Percentiles rank a stretch among this genome's conserved stretches.
Conservation (phyloP, 2,113 vertebrate genomes). For the Vidua chalybeata region DNA sequence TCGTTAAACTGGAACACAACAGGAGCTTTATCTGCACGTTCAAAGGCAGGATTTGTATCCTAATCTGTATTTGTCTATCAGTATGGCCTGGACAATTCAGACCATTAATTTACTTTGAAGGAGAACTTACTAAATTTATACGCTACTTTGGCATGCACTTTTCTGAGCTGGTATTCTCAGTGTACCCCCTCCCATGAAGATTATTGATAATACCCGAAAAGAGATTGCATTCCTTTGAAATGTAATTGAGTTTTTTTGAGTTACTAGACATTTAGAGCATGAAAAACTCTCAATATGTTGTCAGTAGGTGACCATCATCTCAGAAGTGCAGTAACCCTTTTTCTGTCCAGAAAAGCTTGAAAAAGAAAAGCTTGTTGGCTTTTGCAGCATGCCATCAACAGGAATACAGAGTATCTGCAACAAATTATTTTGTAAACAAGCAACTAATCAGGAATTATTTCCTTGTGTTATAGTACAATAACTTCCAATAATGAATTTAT, state of each 20-base stretch:
- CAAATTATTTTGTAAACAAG: neutral
- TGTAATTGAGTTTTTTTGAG: neutral
- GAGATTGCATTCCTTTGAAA: neutral
- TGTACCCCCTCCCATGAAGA: neutral
- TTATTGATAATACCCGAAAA: neutral
- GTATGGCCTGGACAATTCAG: neutral
- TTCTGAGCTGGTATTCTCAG: neutral
- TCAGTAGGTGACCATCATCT: neutral
- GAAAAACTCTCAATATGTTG: neutral
- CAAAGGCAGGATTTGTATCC: neutral
- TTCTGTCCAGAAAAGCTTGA: neutral
- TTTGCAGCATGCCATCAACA: neutral
- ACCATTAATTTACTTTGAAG: neutral
- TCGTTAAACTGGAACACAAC: neutral
- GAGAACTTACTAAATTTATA: neutral
- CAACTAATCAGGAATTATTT: conserved; percentile 10
- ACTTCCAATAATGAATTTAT: neutral
- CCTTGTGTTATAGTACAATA: neutral
- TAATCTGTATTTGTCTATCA: neutral
- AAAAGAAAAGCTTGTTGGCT: neutral
- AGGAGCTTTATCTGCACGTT: neutral
- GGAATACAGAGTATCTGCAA: neutral
- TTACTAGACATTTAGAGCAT: neutral
- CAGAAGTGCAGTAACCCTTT: neutral
- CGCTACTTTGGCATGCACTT: neutral